phyloP scores from a whole-genome alignment of 2,113 vertebrate species.

The Nematolebias whitei region DNA sequence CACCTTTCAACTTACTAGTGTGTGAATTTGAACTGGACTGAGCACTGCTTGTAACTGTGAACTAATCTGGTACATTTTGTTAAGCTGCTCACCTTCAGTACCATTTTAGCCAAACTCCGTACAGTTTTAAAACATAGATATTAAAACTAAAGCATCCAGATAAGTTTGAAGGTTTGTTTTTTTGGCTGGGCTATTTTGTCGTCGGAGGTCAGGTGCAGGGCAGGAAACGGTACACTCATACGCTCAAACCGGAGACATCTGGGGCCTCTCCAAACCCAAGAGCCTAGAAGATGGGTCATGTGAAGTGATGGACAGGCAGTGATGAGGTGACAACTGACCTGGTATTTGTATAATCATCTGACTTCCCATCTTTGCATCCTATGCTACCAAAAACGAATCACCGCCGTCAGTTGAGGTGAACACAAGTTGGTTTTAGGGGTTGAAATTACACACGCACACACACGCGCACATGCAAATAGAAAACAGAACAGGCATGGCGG shows the following conservation, averaged over 20 bases:
- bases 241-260: conserved; percentile 20
- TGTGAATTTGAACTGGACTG: background rate
- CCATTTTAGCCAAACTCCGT: too few relatives aligned
- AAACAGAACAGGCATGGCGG: conserved; percentile 13
- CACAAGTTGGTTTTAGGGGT: conserved; percentile 23
- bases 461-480: conserved; percentile 68
- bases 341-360: conserved; percentile 53
- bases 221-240: conserved; percentile 38
- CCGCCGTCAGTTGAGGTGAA: conserved; percentile 25
- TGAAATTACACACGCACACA: conserved; percentile 74
- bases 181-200: background rate
- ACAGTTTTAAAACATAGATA: too few relatives aligned
- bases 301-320: conserved; percentile 21
- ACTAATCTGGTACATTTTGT: background rate
- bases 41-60: background rate
- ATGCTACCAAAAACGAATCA: conserved; percentile 50
- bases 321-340: conserved; percentile 44
- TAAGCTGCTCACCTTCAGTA: too few relatives aligned
- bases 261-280: conserved; percentile 18
- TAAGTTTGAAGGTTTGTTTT: background rate
- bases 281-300: conserved; percentile 33
- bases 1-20: background rate
- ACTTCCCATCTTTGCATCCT: conserved; percentile 37
- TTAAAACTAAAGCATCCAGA: too few relatives aligned
- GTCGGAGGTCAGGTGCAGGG: conserved; percentile 10